Conservation (phyloP, 2,113 vertebrate genomes). For the Pluvianellus socialis region DNA sequence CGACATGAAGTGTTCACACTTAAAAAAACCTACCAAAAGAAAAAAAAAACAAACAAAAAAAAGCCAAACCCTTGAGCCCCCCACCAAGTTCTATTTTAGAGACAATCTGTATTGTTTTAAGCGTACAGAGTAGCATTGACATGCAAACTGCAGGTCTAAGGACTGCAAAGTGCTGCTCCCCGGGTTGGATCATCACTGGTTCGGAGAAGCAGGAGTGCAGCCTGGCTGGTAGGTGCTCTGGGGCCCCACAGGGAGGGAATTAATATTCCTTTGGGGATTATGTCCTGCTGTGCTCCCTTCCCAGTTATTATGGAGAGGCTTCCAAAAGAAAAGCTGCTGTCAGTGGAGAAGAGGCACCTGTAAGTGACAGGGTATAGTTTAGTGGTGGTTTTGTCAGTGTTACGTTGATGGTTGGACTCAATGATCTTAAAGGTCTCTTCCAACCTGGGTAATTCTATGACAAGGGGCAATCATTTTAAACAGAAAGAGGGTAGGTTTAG, state of each 20-base stretch:
- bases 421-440: too few species aligned
- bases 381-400: too few species aligned
- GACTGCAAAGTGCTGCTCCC: background rate
- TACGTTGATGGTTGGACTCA: too few species aligned
- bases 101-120: background rate
- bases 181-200: fast-evolving
- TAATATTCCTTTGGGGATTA: background rate
- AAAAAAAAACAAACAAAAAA: background rate
- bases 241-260: background rate
- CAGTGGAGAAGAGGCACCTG: background rate
- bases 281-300: background rate
- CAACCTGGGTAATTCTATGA: too few species aligned
- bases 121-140: background rate
- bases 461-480: background rate
- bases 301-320: background rate
- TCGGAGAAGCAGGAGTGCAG: background rate
- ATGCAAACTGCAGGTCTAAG: fast-evolving
- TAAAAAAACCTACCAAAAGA: background rate
- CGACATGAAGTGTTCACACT: background rate
- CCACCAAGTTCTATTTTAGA: background rate
- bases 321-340: background rate
- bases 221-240: fast-evolving
- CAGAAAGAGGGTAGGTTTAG: background rate
- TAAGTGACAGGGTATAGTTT: too few species aligned
- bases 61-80: background rate